These are phyloP conservation scores for Knipowitschia caucasica DNA, from an alignment of 2,797 vertebrate species.

Conservation along the genomic window DNA sequence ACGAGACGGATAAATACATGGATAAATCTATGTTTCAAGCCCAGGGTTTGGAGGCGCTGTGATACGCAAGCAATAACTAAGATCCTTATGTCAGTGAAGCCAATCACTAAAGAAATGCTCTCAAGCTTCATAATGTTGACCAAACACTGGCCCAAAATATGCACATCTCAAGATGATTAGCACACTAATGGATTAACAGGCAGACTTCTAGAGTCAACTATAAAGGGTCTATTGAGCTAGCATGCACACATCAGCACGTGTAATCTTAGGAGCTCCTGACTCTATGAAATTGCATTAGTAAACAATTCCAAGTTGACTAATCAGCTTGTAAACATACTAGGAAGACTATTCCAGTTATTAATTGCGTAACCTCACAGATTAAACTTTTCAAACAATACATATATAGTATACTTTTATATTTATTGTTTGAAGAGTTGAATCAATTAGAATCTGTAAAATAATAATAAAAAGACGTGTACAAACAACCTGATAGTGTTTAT, in stretches of 20 bases:
- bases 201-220: background rate
- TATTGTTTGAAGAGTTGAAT: no score
- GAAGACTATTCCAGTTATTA: background rate
- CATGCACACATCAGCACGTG: constrained; percentile 31
- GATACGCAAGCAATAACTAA: no score
- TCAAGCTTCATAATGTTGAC: constrained; percentile 56
- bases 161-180: background rate
- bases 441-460: no score
- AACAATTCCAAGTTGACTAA: background rate
- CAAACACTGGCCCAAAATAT: background rate
- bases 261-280: background rate
- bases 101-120: constrained; percentile 34
- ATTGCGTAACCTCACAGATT: background rate
- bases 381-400: no score
- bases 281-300: constrained; percentile 2
- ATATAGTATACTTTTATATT: no score
- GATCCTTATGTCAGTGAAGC: constrained; percentile 24
- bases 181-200: background rate
- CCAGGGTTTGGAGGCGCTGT: no score
- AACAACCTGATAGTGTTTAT: no score
- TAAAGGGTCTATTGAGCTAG: constrained; percentile 21
- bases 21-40: background rate
- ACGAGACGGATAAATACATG: background rate
- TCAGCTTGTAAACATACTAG: background rate
- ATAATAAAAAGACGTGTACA: no score